Evolutionary conservation across 2,888 invertebrate genomes (phyloP).

Genomic region (Liposcelis brunnea): DNA sequence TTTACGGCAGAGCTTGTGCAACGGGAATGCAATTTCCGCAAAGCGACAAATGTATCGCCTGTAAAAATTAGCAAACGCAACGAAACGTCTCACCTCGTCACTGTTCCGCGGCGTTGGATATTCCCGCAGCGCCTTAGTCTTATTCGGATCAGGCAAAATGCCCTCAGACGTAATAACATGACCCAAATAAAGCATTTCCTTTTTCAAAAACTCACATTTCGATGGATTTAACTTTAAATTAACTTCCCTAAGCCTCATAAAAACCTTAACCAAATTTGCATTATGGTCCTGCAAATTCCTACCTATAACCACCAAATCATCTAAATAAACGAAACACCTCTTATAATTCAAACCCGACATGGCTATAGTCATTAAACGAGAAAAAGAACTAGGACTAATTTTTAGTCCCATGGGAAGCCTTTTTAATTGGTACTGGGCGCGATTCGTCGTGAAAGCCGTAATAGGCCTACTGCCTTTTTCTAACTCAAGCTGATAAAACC

Average conservation of each 20-base stretch:
- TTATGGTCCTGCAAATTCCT: no score
- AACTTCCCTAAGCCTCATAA: no score
- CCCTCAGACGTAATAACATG: no score
- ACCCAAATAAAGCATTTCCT: no score
- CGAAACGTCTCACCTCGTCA: slow-evolving; percentile 16
- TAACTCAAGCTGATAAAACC: slow-evolving; percentile 2
- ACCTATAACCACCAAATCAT: slow-evolving; percentile 17
- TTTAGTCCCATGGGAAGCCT: background rate
- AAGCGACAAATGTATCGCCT: slow-evolving; percentile 16
- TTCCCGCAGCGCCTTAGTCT: no score
- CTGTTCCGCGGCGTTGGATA: no score
- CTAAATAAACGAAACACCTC: slow-evolving; percentile 16
- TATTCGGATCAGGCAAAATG: no score
- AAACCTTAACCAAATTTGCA: no score
- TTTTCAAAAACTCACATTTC: no score
- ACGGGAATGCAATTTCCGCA: slow-evolving; percentile 14
- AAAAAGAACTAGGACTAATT: slow-evolving; percentile 2
- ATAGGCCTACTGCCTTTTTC: no score
- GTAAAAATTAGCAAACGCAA: slow-evolving; percentile 16
- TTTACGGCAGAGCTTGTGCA: background rate
- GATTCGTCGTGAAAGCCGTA: background rate
- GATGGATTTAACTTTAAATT: no score
- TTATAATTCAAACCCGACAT: slow-evolving; percentile 2
- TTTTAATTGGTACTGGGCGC: background rate
- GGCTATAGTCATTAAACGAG: background rate